These are phyloP conservation scores for Danio kyathit DNA, from an alignment of 2,797 vertebrate species.

Conservation along the genomic window DNA sequence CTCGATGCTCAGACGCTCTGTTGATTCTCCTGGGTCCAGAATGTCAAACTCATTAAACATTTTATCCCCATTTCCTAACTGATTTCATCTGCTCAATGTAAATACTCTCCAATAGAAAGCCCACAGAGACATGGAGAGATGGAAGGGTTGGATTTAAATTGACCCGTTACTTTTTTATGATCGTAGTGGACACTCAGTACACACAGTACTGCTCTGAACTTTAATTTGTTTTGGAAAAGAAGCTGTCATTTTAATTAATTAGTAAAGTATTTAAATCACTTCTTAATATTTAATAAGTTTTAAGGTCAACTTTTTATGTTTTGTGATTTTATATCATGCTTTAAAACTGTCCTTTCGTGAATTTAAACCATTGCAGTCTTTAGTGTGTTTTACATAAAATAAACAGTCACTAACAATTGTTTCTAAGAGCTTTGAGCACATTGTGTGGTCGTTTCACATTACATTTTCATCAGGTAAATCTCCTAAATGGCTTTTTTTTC, in stretches of 20 bases:
- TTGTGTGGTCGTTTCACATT: conserved; percentile 28
- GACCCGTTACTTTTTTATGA: conserved; percentile 15
- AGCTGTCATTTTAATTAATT: background rate
- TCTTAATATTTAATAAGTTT: background rate
- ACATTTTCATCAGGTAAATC: conserved; percentile 28
- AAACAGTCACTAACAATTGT: conserved; percentile 11
- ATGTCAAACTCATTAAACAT: conserved; percentile 69
- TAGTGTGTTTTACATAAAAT: conserved; percentile 12
- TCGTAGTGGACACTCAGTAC: background rate
- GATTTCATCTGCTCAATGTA: conserved; percentile 66
- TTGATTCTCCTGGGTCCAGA: conserved; percentile 63
- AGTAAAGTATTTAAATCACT: no score
- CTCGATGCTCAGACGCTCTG: conserved; percentile 54
- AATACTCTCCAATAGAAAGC: conserved; percentile 58
- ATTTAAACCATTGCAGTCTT: no score
- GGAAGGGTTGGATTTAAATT: conserved; percentile 9
- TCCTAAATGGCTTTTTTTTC: conserved; percentile 29
- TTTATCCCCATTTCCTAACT: conserved; percentile 64
- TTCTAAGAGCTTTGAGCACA: conserved; percentile 1
- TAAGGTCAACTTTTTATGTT: background rate
- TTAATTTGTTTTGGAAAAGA: background rate
- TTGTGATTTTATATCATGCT: background rate
- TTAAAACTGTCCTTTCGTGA: no score
- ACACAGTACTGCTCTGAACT: conserved; percentile 2
- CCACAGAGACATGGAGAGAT: background rate